These are phyloP conservation scores for Cygnus olor DNA, from an alignment of 2,797 vertebrate genomes.

Conservation along the genomic window DNA sequence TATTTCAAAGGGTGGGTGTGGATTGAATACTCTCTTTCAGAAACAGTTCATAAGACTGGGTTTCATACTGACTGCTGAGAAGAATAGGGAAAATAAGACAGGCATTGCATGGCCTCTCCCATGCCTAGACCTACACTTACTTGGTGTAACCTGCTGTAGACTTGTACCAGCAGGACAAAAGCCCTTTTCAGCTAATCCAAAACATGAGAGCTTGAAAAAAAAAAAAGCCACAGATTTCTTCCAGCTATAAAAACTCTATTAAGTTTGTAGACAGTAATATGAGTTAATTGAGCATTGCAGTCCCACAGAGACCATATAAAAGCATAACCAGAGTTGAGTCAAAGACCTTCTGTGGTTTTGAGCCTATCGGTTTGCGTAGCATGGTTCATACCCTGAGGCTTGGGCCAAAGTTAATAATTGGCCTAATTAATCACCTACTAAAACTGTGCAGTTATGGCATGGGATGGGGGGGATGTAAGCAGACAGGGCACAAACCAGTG, in stretches of 20 bases:
- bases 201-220: neutral
- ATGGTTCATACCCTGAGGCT: neutral
- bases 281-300: slow-evolving; percentile 21
- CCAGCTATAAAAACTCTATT: slow-evolving; percentile 10
- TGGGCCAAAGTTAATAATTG: neutral
- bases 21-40: neutral
- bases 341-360: neutral
- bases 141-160: neutral
- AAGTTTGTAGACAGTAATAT: slow-evolving; percentile 7
- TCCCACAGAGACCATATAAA: slow-evolving; percentile 7
- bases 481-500: neutral
- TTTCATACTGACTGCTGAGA: neutral
- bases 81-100: neutral
- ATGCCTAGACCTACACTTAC: neutral
- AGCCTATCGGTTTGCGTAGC: neutral
- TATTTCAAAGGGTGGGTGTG: neutral
- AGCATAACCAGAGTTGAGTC: neutral
- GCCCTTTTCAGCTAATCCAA: neutral
- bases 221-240: neutral
- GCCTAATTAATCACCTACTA: neutral
- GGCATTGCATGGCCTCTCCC: neutral
- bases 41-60: neutral
- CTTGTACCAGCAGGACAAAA: neutral
- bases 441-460: neutral
- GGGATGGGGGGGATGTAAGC: neutral